Percentiles rank a stretch among this genome's conserved stretches.
Evolutionary conservation across 2,113 vertebrate species (phyloP).

Genomic region (Dendrocopos noguchii): DNA sequence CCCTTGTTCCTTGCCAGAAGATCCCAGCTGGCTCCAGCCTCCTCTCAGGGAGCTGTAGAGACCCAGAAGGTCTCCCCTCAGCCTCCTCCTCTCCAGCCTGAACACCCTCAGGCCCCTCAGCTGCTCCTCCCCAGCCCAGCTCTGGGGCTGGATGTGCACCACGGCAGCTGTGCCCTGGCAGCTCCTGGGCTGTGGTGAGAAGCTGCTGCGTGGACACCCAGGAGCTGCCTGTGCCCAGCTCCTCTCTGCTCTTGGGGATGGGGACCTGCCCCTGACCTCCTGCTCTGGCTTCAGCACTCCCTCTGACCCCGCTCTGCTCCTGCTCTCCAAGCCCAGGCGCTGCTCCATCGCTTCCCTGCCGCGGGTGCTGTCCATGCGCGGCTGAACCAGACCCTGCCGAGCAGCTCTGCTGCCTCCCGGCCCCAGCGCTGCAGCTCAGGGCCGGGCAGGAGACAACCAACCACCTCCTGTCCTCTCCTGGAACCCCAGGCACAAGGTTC

Average conservation of each 20-base stretch:
- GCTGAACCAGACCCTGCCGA: neutral
- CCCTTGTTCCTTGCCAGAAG: too few relatives aligned
- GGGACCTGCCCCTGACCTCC: neutral
- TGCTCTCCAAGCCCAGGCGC: neutral
- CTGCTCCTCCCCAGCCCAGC: too few relatives aligned
- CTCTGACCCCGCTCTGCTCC: neutral
- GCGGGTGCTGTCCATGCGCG: rapidly evolving
- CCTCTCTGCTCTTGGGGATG: neutral
- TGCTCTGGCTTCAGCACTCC: rapidly evolving
- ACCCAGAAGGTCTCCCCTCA: too few relatives aligned
- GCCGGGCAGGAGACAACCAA: neutral
- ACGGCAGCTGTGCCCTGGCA: neutral
- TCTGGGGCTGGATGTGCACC: neutral
- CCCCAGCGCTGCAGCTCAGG: neutral
- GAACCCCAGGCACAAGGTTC: neutral
- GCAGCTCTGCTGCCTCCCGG: neutral
- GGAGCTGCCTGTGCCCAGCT: neutral
- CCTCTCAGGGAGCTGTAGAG: too few relatives aligned
- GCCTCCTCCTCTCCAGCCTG: too few relatives aligned
- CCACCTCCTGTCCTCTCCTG: neutral
- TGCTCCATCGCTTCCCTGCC: neutral
- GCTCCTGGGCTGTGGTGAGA: rapidly evolving
- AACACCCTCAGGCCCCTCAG: too few relatives aligned
- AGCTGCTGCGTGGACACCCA: rapidly evolving
- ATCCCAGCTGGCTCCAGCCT: too few relatives aligned